Conservation (phyloP, 2,113 vertebrate species). For the Chamaea fasciata region DNA sequence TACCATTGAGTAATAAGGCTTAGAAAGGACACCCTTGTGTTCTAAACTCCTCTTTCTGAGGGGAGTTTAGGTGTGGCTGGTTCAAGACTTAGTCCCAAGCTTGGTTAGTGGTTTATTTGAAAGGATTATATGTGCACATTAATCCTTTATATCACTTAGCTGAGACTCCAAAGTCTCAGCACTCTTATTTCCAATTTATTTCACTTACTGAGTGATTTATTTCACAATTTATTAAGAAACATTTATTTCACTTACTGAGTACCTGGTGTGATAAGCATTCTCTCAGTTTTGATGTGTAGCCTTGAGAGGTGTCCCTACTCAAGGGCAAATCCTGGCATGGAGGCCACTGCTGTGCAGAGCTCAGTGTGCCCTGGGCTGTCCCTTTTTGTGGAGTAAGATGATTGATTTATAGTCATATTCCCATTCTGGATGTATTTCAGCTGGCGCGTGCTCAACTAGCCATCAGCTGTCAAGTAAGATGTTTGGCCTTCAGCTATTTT, state of each 20-base stretch:
- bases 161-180: neutral
- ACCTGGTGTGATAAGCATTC: neutral
- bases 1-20: neutral
- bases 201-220: too few relatives aligned
- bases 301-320: neutral
- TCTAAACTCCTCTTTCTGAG: neutral
- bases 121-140: neutral
- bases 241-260: neutral
- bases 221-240: too few relatives aligned
- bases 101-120: neutral
- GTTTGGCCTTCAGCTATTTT: neutral
- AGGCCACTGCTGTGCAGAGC: neutral
- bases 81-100: neutral
- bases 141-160: neutral
- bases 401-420: neutral
- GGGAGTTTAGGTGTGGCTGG: neutral
- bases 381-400: neutral
- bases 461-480: neutral
- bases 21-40: neutral
- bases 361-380: neutral
- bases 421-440: fast-evolving
- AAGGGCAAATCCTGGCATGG: neutral
- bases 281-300: neutral
- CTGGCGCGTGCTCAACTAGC: neutral
- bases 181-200: neutral